A percentile compares a stretch with the other conserved stretches of the same genome.
phyloP scores from a whole-genome alignment of 2,113 vertebrate genomes.

The Polypterus bichir region DNA sequence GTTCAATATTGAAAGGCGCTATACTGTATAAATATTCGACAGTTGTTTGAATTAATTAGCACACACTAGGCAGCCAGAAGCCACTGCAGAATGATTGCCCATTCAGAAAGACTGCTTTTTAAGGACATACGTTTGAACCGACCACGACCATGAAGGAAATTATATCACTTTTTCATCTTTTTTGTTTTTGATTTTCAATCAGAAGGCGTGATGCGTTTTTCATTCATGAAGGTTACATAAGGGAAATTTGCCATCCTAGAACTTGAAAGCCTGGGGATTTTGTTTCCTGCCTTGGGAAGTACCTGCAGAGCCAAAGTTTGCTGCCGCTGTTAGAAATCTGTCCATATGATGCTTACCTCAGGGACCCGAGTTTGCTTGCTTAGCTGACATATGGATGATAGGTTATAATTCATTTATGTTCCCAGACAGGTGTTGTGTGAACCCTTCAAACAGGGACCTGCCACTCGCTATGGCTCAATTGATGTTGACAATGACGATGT shows the following conservation, averaged over 20 bases:
- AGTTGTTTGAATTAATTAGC: too few species aligned
- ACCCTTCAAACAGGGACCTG: slow-evolving; percentile 1
- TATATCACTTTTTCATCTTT: too few species aligned
- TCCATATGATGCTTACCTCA: background rate
- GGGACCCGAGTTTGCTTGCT: background rate
- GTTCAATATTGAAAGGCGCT: too few species aligned
- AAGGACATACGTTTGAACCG: too few species aligned
- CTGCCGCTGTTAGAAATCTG: background rate
- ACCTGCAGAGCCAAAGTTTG: too few species aligned
- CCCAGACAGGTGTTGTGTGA: background rate
- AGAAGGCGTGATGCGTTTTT: too few species aligned
- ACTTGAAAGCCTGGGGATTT: background rate
- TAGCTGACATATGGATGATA: slow-evolving; percentile 3
- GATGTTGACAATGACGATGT: background rate
- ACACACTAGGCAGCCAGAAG: too few species aligned
- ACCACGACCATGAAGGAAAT: too few species aligned
- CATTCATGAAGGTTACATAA: background rate
- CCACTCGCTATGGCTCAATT: background rate
- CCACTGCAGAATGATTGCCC: too few species aligned
- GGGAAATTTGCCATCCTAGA: background rate
- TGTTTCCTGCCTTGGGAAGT: background rate
- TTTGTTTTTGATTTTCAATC: too few species aligned
- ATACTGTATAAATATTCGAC: too few species aligned
- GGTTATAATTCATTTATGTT: slow-evolving; percentile 3
- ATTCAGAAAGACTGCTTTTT: too few species aligned